These are phyloP conservation scores for Hemibagrus wyckioides DNA, from an alignment of 2,113 vertebrate genomes.

Conservation along the genomic window DNA sequence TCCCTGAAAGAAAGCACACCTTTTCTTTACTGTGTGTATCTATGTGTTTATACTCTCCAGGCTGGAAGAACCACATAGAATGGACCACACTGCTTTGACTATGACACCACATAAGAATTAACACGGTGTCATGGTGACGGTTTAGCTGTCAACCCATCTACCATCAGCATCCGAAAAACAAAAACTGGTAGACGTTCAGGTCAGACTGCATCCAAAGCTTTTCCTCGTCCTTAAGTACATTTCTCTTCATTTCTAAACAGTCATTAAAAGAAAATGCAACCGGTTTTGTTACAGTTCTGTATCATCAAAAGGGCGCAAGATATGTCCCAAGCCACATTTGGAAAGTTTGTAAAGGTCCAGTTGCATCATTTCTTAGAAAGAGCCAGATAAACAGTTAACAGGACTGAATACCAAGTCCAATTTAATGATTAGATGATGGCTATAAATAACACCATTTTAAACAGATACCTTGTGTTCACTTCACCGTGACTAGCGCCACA, in stretches of 20 bases:
- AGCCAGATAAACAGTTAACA: background rate
- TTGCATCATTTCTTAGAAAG: background rate
- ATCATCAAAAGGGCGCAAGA: background rate
- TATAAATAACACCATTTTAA: background rate
- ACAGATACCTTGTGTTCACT: background rate
- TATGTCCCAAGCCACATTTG: too few relatives aligned
- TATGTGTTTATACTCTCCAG: background rate
- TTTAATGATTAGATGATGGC: background rate
- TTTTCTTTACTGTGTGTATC: background rate
- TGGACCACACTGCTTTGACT: background rate
- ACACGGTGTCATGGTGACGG: background rate
- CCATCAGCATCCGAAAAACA: background rate
- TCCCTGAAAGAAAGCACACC: constrained; percentile 50
- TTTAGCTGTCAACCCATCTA: background rate
- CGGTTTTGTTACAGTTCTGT: background rate
- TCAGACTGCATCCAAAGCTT: background rate
- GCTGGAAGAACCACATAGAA: background rate
- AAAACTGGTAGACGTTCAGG: background rate
- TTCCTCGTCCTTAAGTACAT: background rate
- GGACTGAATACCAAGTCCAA: background rate
- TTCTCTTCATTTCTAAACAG: background rate
- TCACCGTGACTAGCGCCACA: background rate
- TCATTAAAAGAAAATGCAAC: background rate
- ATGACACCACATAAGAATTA: background rate
- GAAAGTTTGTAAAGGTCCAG: background rate